phyloP scores from a whole-genome alignment of 2,797 vertebrate species.

The Labeo calbasu region DNA sequence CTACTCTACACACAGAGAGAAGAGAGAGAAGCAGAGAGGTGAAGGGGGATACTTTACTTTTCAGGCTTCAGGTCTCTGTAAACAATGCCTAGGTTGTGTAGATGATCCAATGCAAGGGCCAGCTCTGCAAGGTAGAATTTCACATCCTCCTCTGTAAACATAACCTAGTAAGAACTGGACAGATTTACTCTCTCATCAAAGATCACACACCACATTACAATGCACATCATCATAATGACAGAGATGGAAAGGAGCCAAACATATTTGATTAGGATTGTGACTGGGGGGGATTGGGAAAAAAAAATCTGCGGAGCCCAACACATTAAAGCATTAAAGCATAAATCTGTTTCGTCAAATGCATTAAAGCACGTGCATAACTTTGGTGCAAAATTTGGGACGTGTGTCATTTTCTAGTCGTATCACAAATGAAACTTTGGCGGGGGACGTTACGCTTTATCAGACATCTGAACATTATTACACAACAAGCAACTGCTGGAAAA shows the following conservation, averaged over 20 bases:
- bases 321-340: no score
- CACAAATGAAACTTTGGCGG: neutral
- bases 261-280: neutral
- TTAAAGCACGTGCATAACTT: neutral
- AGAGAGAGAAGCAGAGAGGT: conserved; percentile 29
- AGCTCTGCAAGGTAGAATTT: conserved; percentile 99
- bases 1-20: neutral
- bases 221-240: conserved; percentile 62
- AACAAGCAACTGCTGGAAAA: neutral
- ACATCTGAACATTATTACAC: neutral
- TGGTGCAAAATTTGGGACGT: neutral
- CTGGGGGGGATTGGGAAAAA: neutral
- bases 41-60: conserved; percentile 86
- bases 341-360: neutral
- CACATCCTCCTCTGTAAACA: conserved; percentile 99
- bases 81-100: conserved; percentile 98
- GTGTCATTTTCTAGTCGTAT: neutral
- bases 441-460: neutral
- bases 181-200: conserved; percentile 92
- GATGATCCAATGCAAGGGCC: conserved; percentile 97
- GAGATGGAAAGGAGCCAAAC: conserved; percentile 55
- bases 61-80: conserved; percentile 99
- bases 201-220: conserved; percentile 58
- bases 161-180: conserved; percentile 99
- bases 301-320: no score